Base-by-base conservation (phyloP, 1,140 invertebrate species). In the Cyclina sinensis region DNA sequence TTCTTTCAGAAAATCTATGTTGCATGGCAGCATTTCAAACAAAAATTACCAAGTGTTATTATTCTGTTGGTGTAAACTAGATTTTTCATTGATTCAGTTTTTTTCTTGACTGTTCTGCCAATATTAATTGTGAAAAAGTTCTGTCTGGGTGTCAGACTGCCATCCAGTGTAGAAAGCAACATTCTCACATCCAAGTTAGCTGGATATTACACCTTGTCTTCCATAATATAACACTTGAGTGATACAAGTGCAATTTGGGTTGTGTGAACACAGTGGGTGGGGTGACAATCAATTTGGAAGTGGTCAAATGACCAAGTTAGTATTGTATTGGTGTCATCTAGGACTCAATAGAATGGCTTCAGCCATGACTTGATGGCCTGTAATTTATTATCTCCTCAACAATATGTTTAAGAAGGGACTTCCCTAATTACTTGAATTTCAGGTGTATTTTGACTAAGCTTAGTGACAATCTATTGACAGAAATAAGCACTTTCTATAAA, bases 231-330 rank as follows among this genome's bases (percentile, higher is more conserved):
- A 70, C 65, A 37, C 35, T 62, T 14, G 35, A 18, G 2, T 51
- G 12, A 2, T 54, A 18, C 39, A 54, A 35, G 74, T 54, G 46
- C 74, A 78, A 16, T 35, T 32, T 37, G 18, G 18, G 24, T 48
- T 54, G 48, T 68, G 62, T 37, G 27, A 51, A 48, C 65, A 73
- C 82, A 74, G 82, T 74, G 82, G 82, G 82, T 84, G 65, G 82
- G 82, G 68, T 70, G 35, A 35, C n/a, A 65, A 43, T 39, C 39
- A 73, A 73, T 73, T 84, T 18, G 24, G 7, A 57, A 73, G 62
- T 84, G 82, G 82, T 73, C 62, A 84, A 73, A 73, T 84, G 82
- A 73, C 39, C 82, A 73, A 73, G 43, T 84, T 84, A 9, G 24
- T 46, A 51, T 84, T 84, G 82, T 84, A 27, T 74, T 32, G n/a